Conservation (phyloP, 2,888 invertebrate genomes). For the Dasypolia templi region DNA sequence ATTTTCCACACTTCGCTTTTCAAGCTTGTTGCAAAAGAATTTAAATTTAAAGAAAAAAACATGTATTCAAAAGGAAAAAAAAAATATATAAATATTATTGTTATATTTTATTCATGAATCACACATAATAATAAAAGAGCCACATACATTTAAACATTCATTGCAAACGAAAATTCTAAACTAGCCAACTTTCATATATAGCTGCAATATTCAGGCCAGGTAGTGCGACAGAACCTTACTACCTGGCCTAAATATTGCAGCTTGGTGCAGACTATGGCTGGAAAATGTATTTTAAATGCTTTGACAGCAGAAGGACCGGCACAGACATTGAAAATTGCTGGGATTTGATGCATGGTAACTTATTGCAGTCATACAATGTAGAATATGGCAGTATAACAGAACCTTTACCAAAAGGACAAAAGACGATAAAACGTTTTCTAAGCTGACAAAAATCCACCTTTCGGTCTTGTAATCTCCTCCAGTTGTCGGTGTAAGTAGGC, state of each 20-base stretch:
- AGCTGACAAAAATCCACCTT: conserved; percentile 79
- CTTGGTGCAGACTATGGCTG: neutral
- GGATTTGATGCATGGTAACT: neutral
- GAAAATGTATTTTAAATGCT: neutral
- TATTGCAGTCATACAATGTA: neutral
- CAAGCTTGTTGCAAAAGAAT: neutral
- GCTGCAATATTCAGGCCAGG: neutral
- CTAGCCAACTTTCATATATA: neutral
- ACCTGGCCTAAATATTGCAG: too few relatives aligned
- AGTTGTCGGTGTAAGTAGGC: conserved; percentile 78
- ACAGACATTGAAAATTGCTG: neutral
- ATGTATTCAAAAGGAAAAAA: conserved; percentile 42
- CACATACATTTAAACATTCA: neutral
- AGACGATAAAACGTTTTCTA: conserved; percentile 54
- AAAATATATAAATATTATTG: conserved; percentile 7
- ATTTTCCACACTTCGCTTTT: neutral
- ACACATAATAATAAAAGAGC: neutral
- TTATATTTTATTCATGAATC: conserved; percentile 34
- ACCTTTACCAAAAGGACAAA: neutral
- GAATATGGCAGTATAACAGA: neutral
- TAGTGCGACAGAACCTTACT: too few relatives aligned
- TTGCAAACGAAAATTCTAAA: too few relatives aligned
- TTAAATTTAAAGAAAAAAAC: neutral
- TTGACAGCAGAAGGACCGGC: neutral
- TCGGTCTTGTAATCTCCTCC: conserved; percentile 76